Conservation (phyloP, 1,140 invertebrate genomes). For the Pantala flavescens region DNA sequence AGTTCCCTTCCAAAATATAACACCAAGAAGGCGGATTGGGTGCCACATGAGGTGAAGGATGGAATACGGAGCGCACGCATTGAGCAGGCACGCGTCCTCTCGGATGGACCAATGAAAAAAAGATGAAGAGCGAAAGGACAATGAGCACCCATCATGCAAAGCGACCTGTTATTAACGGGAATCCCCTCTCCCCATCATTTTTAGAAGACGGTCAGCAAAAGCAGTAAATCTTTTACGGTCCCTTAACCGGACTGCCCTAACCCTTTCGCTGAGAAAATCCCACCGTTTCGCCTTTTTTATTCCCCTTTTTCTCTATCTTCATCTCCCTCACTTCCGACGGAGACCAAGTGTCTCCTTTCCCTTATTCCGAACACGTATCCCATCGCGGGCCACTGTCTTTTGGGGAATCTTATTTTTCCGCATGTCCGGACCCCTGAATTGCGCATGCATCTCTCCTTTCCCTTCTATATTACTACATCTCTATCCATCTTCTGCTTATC, state of each 20-base stretch:
- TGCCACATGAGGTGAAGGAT: no score
- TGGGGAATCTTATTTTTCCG: slow-evolving; percentile 3
- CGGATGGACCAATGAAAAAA: no score
- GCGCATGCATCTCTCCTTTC: slow-evolving; percentile 3
- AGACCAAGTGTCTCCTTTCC: neutral
- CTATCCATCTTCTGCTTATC: neutral
- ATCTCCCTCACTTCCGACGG: neutral
- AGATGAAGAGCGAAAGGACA: no score
- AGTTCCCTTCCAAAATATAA: no score
- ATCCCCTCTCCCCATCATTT: neutral
- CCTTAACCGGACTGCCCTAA: neutral
- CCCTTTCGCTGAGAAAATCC: neutral
- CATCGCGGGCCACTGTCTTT: neutral
- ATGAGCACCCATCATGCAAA: no score
- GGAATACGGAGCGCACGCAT: no score
- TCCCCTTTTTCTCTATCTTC: neutral
- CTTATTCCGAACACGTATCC: neutral
- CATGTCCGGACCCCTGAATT: slow-evolving; percentile 7
- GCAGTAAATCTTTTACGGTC: neutral
- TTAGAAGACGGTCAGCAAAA: neutral
- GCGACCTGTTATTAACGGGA: no score
- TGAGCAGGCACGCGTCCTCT: no score
- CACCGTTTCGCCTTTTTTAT: neutral
- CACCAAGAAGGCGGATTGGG: no score
- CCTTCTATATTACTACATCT: neutral